These are phyloP conservation scores for Erethizon dorsatum DNA, from an alignment of 2,797 vertebrate species.

Conservation along the genomic window DNA sequence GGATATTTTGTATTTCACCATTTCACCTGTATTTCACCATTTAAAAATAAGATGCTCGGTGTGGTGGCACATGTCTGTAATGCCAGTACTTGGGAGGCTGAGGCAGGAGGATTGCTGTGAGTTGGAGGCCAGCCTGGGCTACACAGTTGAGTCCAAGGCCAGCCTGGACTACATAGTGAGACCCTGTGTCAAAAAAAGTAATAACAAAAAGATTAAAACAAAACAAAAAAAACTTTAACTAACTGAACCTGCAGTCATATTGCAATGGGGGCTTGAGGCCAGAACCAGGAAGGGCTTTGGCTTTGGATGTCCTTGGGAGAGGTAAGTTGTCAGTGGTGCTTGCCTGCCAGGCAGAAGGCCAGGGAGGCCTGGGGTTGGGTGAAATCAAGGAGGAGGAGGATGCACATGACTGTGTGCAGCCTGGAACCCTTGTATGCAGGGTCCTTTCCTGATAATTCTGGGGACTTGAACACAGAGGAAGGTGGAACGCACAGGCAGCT, in stretches of 20 bases:
- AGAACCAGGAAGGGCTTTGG: not conserved
- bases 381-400: not conserved
- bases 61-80: not conserved
- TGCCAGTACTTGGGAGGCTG: not conserved
- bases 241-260: not conserved
- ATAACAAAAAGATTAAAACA: not conserved
- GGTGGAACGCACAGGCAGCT: not conserved
- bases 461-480: not conserved
- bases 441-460: not conserved
- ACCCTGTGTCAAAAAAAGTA: not conserved
- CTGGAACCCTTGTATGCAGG: not conserved
- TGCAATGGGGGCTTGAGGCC: not conserved
- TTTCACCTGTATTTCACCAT: not conserved
- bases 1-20: no score
- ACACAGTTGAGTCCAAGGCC: not conserved
- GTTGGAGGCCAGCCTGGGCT: not conserved
- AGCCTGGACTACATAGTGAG: not conserved
- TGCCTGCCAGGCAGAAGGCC: not conserved
- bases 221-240: not conserved
- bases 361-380: not conserved
- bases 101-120: not conserved
- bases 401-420: accelerated
- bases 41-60: not conserved
- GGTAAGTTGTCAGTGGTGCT: not conserved
- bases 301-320: not conserved